Evolutionary conservation across 2,797 vertebrate genomes (phyloP).

Genomic region (Falco berigora): DNA sequence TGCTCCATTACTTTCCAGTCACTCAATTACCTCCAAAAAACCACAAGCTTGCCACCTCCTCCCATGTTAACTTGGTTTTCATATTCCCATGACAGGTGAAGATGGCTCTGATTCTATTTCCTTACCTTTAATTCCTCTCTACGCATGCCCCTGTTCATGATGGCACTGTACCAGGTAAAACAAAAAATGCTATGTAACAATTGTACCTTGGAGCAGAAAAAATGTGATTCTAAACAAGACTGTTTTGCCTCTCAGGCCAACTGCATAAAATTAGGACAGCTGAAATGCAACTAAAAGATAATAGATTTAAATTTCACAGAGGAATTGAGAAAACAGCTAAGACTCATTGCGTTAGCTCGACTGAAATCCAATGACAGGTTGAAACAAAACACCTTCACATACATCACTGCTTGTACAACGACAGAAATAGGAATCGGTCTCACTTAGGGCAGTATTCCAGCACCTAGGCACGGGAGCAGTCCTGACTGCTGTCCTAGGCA

Average conservation of each 20-base stretch:
- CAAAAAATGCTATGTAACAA: background rate
- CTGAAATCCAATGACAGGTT: background rate
- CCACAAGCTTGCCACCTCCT: background rate
- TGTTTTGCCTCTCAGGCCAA: background rate
- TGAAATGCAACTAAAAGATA: background rate
- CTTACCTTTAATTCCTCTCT: background rate
- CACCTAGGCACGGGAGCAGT: background rate
- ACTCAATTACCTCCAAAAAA: background rate
- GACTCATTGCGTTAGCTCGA: background rate
- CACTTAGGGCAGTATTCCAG: background rate
- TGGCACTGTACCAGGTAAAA: background rate
- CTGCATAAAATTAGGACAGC: background rate
- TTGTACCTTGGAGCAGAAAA: background rate
- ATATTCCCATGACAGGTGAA: background rate
- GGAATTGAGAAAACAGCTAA: background rate
- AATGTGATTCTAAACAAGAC: background rate
- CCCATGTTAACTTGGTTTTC: background rate
- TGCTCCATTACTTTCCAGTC: background rate
- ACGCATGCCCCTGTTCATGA: background rate
- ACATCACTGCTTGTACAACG: background rate
- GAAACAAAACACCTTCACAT: background rate
- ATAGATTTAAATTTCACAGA: background rate
- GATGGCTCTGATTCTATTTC: background rate
- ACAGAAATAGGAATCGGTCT: background rate
- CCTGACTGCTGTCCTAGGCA: background rate